Conservation (phyloP, 2,797 vertebrate species). For the Zenarchopterus dispar region DNA sequence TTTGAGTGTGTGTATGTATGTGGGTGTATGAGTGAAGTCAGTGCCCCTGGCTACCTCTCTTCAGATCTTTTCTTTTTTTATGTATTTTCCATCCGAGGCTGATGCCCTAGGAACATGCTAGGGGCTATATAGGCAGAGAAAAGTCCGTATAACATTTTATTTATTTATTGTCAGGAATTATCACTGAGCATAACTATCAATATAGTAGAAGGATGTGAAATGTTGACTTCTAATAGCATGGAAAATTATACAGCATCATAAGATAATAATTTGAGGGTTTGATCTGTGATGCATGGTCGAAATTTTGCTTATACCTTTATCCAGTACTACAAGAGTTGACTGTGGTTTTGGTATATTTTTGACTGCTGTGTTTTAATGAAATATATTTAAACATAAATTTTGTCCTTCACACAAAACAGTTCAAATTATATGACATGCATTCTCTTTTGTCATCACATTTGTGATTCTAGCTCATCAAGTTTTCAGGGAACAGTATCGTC, state of each 20-base stretch:
- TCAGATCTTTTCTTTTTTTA: constrained; percentile 79
- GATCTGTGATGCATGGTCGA: constrained; percentile 22
- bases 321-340: not conserved
- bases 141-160: constrained; percentile 86
- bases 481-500: constrained; percentile 45
- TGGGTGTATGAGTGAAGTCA: constrained; percentile 28
- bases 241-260: constrained; percentile 24
- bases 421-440: not conserved
- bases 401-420: too few relatives aligned
- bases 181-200: constrained; percentile 90
- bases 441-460: constrained; percentile 26
- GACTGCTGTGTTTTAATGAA: not conserved
- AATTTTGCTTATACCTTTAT: constrained; percentile 3
- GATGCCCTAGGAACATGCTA: constrained; percentile 87
- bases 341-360: not conserved
- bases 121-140: constrained; percentile 87
- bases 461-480: constrained; percentile 38
- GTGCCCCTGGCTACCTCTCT: constrained; percentile 80
- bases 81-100: constrained; percentile 75
- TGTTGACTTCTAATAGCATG: constrained; percentile 65
- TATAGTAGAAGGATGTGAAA: constrained; percentile 86
- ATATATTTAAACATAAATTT: too few relatives aligned
- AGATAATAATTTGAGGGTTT: constrained; percentile 15
- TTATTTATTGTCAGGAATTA: constrained; percentile 93
- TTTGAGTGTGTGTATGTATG: constrained; percentile 25